A percentile compares a stretch with the other conserved stretches of the same genome.
These are phyloP conservation scores for Genyomyrus donnyi DNA, from an alignment of 2,113 vertebrate genomes.

Conservation along the genomic window DNA sequence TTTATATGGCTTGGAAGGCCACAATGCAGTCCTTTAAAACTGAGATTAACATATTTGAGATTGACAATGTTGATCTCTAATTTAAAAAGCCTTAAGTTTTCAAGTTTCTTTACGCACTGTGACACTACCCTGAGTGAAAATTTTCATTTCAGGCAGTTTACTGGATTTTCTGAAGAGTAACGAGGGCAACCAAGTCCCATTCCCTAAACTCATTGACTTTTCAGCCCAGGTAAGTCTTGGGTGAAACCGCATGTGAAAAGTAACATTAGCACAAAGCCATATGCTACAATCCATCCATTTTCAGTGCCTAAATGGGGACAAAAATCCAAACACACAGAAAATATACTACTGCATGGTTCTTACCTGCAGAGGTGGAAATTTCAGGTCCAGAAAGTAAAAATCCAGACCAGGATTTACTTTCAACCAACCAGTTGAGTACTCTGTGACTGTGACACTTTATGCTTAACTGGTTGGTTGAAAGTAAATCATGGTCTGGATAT, in stretches of 20 bases:
- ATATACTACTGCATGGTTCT: neutral
- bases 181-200: slow-evolving; percentile 67
- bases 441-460: too few species aligned
- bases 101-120: neutral
- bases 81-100: neutral
- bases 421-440: too few species aligned
- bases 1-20: too few species aligned
- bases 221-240: slow-evolving; percentile 79
- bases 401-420: too few species aligned
- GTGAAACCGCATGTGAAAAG: neutral
- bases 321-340: neutral
- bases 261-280: neutral
- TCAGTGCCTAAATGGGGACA: neutral
- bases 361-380: neutral
- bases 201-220: slow-evolving; percentile 89
- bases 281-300: neutral
- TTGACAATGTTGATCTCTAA: neutral
- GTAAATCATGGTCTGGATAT: too few species aligned
- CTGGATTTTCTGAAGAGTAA: slow-evolving; percentile 86
- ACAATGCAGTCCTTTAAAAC: neutral
- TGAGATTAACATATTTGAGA: neutral
- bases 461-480: too few species aligned
- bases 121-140: slow-evolving; percentile 13
- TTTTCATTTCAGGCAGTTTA: slow-evolving; percentile 70
- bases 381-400: too few species aligned